Evolutionary conservation across 2,888 invertebrate species (phyloP).

Genomic region (Thymelicus acteon): DNA sequence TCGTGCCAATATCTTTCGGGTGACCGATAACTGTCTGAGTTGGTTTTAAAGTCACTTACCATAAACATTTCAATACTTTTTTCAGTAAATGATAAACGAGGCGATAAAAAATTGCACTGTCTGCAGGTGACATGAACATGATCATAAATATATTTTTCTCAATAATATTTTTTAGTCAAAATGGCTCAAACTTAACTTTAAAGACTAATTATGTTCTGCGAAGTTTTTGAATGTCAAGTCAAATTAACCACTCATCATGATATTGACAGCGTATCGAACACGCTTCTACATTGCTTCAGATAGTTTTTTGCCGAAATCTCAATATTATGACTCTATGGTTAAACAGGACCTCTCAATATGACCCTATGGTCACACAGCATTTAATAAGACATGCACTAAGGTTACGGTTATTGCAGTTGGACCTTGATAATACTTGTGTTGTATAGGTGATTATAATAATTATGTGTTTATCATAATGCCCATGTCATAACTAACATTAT

Average conservation of each 20-base stretch:
- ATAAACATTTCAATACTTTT: constrained; percentile 33
- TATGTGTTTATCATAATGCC: constrained; percentile 18
- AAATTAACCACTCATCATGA: too few relatives aligned
- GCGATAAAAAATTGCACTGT: constrained; percentile 20
- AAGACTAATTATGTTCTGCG: too few relatives aligned
- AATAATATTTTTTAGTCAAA: too few relatives aligned
- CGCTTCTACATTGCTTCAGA: too few relatives aligned
- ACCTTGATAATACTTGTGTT: constrained; percentile 39
- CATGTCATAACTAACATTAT: constrained; percentile 6
- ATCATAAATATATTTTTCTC: background rate
- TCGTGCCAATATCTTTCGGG: constrained; percentile 22
- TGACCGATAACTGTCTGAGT: constrained; percentile 19
- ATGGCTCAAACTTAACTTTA: too few relatives aligned
- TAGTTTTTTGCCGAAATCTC: background rate
- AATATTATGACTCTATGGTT: background rate
- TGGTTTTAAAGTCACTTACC: constrained; percentile 24
- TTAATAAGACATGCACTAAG: constrained; percentile 22
- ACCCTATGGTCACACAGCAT: background rate
- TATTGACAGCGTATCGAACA: too few relatives aligned
- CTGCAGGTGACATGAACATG: constrained; percentile 2
- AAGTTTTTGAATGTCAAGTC: too few relatives aligned
- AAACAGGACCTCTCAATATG: too few relatives aligned
- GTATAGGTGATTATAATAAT: constrained; percentile 42
- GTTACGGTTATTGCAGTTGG: constrained; percentile 25
- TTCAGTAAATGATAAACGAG: constrained; percentile 13